Evolutionary conservation across 2,113 vertebrate genomes (phyloP).

Genomic region (Neomonachus schauinslandi): DNA sequence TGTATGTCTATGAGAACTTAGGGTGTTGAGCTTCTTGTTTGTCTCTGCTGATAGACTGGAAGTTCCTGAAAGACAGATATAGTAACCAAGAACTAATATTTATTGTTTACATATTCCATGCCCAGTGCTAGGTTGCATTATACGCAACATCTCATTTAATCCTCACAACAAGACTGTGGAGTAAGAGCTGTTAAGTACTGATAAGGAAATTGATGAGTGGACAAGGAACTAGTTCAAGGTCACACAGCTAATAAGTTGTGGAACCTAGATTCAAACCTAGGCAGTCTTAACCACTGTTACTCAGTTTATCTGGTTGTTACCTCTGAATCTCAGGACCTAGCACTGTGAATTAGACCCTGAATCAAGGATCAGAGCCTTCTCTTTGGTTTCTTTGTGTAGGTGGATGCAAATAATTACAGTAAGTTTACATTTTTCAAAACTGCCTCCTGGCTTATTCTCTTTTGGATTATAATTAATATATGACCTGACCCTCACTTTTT

Average conservation of each 20-base stretch:
- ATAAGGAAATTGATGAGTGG: neutral
- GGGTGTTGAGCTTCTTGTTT: neutral
- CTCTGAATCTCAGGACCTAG: neutral
- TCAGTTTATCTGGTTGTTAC: neutral
- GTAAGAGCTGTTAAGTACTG: neutral
- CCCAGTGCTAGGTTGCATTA: neutral
- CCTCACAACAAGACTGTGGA: neutral
- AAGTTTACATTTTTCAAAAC: slow-evolving; percentile 2
- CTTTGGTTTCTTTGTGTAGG: slow-evolving; percentile 12
- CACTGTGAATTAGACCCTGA: slow-evolving; percentile 9
- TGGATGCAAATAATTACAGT: neutral
- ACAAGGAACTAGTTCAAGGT: neutral
- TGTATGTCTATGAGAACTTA: neutral
- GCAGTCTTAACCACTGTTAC: neutral
- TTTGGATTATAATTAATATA: slow-evolving; percentile 26
- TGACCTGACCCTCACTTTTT: neutral
- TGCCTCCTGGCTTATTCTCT: neutral
- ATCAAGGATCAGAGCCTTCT: neutral
- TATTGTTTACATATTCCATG: neutral
- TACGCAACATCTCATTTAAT: neutral
- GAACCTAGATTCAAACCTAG: slow-evolving; percentile 8
- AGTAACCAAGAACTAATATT: slow-evolving; percentile 1
- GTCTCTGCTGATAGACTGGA: neutral
- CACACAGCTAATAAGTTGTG: neutral
- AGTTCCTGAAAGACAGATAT: neutral